Evolutionary conservation across 2,797 vertebrate genomes (phyloP).

Genomic region (Sebastes trivittatus): DNA sequence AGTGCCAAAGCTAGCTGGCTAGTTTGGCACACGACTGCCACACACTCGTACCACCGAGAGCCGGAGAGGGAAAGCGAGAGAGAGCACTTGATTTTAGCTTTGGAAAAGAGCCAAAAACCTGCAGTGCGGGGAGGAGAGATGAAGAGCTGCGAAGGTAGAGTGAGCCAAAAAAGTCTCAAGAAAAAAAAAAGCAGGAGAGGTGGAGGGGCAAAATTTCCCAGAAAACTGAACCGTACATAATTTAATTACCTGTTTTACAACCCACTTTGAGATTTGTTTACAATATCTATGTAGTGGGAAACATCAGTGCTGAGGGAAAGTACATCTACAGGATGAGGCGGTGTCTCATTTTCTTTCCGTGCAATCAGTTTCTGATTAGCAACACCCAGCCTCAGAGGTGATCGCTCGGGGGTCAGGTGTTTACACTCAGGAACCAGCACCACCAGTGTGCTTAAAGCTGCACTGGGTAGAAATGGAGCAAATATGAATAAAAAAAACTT

Average conservation of each 20-base stretch:
- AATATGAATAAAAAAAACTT: too few species aligned
- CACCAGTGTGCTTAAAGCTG: not conserved
- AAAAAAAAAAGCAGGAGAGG: conserved; percentile 44
- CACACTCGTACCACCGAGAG: conserved; percentile 60
- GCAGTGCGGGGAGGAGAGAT: conserved; percentile 61
- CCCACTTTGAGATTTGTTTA: conserved; percentile 71
- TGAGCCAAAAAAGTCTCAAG: conserved; percentile 58
- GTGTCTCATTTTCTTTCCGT: conserved; percentile 23
- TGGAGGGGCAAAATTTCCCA: conserved; percentile 58
- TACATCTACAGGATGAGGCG: conserved; percentile 7
- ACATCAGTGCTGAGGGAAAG: not conserved
- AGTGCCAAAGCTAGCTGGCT: conserved; percentile 71
- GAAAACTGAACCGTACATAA: conserved; percentile 69
- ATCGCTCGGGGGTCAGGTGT: conserved; percentile 32
- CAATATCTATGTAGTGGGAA: conserved; percentile 51
- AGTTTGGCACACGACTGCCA: conserved; percentile 73
- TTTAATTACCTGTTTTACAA: conserved; percentile 79
- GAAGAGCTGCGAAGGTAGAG: conserved; percentile 51
- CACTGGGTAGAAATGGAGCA: too few species aligned
- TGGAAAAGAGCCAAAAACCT: conserved; percentile 71
- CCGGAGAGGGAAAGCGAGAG: conserved; percentile 33
- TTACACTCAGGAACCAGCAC: conserved; percentile 17
- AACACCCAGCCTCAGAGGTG: conserved; percentile 27
- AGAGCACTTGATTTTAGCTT: conserved; percentile 60
- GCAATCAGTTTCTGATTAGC: conserved; percentile 50